Evolutionary conservation across 2,797 vertebrate genomes (phyloP), one percentile per base, ranked within the genome.

Genomic region (Geotrypetes seraphini): DNA sequence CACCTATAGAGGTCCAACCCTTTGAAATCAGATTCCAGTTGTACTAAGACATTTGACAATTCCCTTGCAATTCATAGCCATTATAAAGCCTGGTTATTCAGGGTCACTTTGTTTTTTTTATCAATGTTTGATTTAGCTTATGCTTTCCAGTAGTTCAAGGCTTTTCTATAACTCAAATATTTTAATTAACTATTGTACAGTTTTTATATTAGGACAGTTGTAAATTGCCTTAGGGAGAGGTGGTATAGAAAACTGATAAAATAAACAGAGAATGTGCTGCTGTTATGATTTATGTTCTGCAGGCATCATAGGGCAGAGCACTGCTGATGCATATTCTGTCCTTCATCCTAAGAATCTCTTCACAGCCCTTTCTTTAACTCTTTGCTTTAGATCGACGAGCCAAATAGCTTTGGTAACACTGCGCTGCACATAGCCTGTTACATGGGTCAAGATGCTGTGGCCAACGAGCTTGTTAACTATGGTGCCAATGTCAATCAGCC

Each of bases 401-500:
- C 87, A 35, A 96, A 97, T 3, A 75, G 78, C 36, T 95, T 89
- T 16, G 94, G 93, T 33, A 97, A 96, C 86, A 96, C 90, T 42
- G 89, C 93, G 17, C 87, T 97, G 59, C 95, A 96, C 48, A 90
- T 97, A 28, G 87, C 91, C 22, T 98, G 95, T 68, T 94, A 96
- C 83, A 90, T 87, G 78, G 92, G 95, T 30, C 91, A 93, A 63
- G 92, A 94, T 37, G 89, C 89, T 2, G 91, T 95, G 73, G 92
- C 91, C 47, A 86, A 86, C 1, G 92, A 97, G 69, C 81, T 97
- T 69, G 90, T 98, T 40, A 96, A 96, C 51, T 88, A 85, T 3
- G 92, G 95, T 16, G 92, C 95, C 60, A 91, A 92, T 12, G 92
- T 96, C 24, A 96, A 96, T 73, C 92, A 91, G 73, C 88, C 89